Base-by-base conservation (phyloP, 1,140 invertebrate genomes). In the Bombus haemorrhoidalis region DNA sequence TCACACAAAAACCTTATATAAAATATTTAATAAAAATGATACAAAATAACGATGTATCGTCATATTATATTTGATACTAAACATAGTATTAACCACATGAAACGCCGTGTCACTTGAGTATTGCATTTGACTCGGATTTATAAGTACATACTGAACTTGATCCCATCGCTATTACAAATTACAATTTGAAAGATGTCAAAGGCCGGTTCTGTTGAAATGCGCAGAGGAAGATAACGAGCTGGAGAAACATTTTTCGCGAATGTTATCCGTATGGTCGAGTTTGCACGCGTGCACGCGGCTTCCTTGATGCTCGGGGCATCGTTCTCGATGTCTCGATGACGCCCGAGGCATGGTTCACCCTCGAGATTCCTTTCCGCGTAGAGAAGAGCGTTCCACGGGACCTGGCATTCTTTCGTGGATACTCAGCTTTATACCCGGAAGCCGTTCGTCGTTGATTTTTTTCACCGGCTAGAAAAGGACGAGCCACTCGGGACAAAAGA, bases 341-440 rank as follows among this genome's bases (percentile, higher is more conserved):
- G 86, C 90, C 89, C 82, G 81, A 81, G 86, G 76, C 85, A 74
- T 73, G 90, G 81, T 91, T 91, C 92, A 93, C 92, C 92, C 93
- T 94, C 93, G 93, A 91, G 91, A 94, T 94, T 94, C 93, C 93
- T 93, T 94, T 93, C 92, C 93, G 91, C 90, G 88, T 91, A 90
- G 85, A 89, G 85, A 83, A 88, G 81, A 92, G 86, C 89, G 89
- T 91, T 92, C 91, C 92, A 82, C 88, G 90, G 76, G 87, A 91
- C 87, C 91, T 91, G 75, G 92, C 93, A 94, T 94, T 94, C 93
- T 94, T 93, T 91, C 87, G 87, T 89, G 87, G 80, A 89, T 91
- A 87, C 57, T 83, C 59, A 71, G 73, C 92, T 91, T 93, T 92
- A 92, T 91, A 73, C 85, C 76, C 87, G 91, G 92, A 89, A 93